Evolutionary conservation across 2,797 vertebrate genomes (phyloP), one percentile per base, ranked within the genome.

Genomic region (Poecilia picta): DNA sequence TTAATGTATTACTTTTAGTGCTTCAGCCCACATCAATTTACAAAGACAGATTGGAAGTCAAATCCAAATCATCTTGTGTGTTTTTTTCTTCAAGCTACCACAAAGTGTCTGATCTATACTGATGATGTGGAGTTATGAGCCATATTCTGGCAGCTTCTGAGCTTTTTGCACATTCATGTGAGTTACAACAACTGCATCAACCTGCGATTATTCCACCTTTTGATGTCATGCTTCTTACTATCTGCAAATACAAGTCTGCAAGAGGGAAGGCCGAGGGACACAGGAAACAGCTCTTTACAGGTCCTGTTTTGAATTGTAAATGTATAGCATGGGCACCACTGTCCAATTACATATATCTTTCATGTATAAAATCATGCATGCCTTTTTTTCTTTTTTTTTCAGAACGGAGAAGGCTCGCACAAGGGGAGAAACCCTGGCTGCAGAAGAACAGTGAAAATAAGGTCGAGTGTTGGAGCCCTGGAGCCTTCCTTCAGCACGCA

Each of bases 311-410:
- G 94, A 96, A 96, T 95, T 96, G 93, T 95, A 96, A 95, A 96
- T 95, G 92, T 66, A 90, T 92, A 81, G 89, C 93, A 95, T 92
- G 90, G 95, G 91, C 92, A 88, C 90, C 88, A 92, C 93, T 91
- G 95, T 96, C 95, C 95, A 96, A 96, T 96, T 96, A 96, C 95
- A 96, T 95, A 95, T 93, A 95, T 95, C 95, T 96, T 95, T 95
- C 96, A 95, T 95, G 94, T 96, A 95, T 95, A 93, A 96, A 96
- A 95, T 96, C 95, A 95, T 96, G 95, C 95, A 94, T 95, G 94
- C 90, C 90, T 94, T 85, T 41, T 41, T 41, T 3, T 5, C 36
- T 88, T 91, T 47, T 41, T 90, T 92, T 91, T 82, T n/a, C 13
- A 80, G 76, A 89, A 91, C 85, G 87, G 87, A 91, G 91, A 94